Conservation (phyloP, 2,888 invertebrate genomes). For the Clunio marinus region DNA sequence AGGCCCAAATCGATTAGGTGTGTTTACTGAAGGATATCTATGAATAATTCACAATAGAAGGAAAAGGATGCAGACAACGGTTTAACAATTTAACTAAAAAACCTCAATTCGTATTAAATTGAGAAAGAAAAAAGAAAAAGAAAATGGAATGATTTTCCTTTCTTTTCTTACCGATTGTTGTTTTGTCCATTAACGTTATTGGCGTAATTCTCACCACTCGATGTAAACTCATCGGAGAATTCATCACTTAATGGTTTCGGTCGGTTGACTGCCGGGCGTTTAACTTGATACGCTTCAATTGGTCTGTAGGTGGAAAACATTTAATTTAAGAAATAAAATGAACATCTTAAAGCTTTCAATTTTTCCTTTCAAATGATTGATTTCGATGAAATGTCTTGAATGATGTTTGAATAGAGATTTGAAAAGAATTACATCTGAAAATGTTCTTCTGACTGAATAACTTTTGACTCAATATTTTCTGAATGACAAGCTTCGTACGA, state of each 20-base stretch:
- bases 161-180: conserved; percentile 33
- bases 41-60: background rate
- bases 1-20: conserved; percentile 22
- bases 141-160: background rate
- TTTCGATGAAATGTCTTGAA: background rate
- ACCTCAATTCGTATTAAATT: background rate
- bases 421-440: too few species aligned
- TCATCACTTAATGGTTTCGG: conserved; percentile 42
- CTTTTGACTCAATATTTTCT: too few species aligned
- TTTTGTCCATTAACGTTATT: conserved; percentile 22
- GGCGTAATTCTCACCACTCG: conserved; percentile 13
- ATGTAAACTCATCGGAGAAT: conserved; percentile 34
- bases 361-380: background rate
- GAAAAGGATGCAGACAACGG: background rate
- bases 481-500: too few species aligned
- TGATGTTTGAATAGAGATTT: too few species aligned
- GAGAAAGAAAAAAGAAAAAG: background rate
- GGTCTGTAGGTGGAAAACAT: conserved; percentile 10
- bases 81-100: too few species aligned
- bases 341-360: background rate
- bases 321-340: background rate
- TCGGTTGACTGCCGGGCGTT: conserved; percentile 48
- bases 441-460: too few species aligned
- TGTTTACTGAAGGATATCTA: background rate
- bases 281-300: conserved; percentile 24